Evolutionary conservation across 2,888 invertebrate species (phyloP).

Genomic region (Drosophila infuscata): DNA sequence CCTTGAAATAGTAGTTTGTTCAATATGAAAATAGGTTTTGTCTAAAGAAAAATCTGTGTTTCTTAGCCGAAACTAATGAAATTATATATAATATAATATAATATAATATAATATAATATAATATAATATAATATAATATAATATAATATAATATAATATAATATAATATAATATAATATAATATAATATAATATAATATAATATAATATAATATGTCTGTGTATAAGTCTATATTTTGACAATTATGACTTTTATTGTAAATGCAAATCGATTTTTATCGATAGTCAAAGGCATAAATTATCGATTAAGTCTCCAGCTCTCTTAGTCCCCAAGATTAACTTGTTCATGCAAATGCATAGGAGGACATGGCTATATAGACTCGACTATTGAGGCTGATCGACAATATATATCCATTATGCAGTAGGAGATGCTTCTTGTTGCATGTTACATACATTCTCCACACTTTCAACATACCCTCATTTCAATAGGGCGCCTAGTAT

Average conservation of each 20-base stretch:
- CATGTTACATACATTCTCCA: not conserved
- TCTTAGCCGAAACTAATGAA: not conserved
- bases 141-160: too few relatives aligned
- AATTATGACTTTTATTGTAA: not conserved
- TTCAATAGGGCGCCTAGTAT: not conserved
- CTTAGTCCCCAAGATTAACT: not conserved
- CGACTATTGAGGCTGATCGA: not conserved
- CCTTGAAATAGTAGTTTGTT: too few relatives aligned
- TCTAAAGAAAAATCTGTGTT: not conserved
- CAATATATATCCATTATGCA: not conserved
- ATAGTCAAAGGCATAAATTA: not conserved
- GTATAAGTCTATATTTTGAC: fast-evolving
- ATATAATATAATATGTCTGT: not conserved
- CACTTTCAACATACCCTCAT: not conserved
- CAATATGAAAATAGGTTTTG: not conserved
- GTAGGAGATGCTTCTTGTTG: not conserved
- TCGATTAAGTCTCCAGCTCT: not conserved
- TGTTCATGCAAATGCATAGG: not conserved
- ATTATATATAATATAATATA: too few relatives aligned
- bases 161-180: too few relatives aligned
- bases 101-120: not conserved
- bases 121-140: too few relatives aligned
- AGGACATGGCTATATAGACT: not conserved
- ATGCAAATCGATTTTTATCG: not conserved
- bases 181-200: too few relatives aligned